A percentile compares a stretch with the other conserved stretches of the same genome.
Evolutionary conservation across 1,140 invertebrate genomes (phyloP).

Genomic region (Lasioglossum albipes): DNA sequence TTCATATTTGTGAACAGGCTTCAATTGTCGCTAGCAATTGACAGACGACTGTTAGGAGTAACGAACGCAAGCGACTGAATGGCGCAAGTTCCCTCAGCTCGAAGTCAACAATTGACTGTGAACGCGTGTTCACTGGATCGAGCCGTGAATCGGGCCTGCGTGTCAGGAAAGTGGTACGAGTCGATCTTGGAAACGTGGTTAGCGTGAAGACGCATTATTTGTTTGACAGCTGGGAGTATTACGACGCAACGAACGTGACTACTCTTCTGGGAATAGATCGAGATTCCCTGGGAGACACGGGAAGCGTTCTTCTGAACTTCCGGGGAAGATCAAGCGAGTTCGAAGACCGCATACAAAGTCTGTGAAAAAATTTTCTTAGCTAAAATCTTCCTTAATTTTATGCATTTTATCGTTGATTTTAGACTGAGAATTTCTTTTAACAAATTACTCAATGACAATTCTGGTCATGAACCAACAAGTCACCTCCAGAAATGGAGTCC

Average conservation of each 20-base stretch:
- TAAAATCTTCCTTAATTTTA: background rate
- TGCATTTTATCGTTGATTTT: too few relatives aligned
- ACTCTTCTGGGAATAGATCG: slow-evolving; percentile 4
- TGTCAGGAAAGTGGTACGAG: slow-evolving; percentile 30
- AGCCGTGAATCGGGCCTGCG: slow-evolving; percentile 22
- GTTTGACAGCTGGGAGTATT: slow-evolving; percentile 34
- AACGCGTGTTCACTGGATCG: slow-evolving; percentile 30
- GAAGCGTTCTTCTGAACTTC: background rate
- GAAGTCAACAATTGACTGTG: slow-evolving; percentile 20
- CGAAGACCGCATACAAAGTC: background rate
- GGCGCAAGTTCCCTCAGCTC: background rate
- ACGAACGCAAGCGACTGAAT: slow-evolving; percentile 1
- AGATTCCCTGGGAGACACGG: slow-evolving; percentile 1
- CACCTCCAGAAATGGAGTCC: too few relatives aligned
- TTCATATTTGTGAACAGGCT: background rate
- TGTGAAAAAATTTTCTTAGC: background rate
- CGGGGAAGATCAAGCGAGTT: slow-evolving; percentile 13
- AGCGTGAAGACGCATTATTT: slow-evolving; percentile 34
- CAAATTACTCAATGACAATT: too few relatives aligned
- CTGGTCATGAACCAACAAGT: too few relatives aligned
- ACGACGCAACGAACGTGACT: slow-evolving; percentile 28
- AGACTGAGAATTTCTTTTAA: too few relatives aligned
- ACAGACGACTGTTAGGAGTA: background rate
- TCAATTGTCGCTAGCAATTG: background rate
- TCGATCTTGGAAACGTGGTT: slow-evolving; percentile 12